Evolutionary conservation across 2,888 invertebrate species (phyloP), one percentile per base, ranked within the genome.

Genomic region (Trachelus troglodyta): DNA sequence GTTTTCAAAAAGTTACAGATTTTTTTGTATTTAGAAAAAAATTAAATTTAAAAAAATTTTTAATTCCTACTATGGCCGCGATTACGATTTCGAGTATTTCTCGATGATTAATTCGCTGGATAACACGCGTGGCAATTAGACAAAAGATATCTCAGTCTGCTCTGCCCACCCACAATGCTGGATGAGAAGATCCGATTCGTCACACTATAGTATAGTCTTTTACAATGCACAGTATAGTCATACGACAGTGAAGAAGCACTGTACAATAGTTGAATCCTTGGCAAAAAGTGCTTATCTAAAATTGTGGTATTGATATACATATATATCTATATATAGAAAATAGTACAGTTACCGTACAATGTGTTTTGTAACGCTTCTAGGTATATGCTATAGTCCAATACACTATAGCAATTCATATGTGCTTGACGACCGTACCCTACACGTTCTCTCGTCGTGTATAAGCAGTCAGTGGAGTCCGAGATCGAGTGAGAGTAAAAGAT

Each of bases 101-200:
- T 9, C 31, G 31, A 4, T 15, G 15, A 33, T 15, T 9, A 2
- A 71, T 71, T 34, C 1, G 30, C 6, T 6, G 71, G 15, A 31
- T 12, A n/a, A 2, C 12, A 15, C 15, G 12, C 71, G 15, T 75
- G 77, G 75, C 75, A 75, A 77, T 75, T 77, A 75, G 69, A 77
- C 74, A 75, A 74, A 23, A 75, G 77, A 77, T 77, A 77, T 74
- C 75, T 77, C 75, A 74, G 77, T 69, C 75, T 6, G 75, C 75
- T 73, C 75, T 75, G 77, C 77, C 77, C 77, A 77, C 77, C 77
- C 77, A 77, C 31, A 71, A 71, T 33, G 71, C 71, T 23, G 12
- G 56, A 56, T 9, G 23, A 56, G 56, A 56, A 56, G 23, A 23
- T 1, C 9, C 23, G 56, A 56, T 56, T 56, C 56, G 56, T 56